phyloP scores from a whole-genome alignment of 2,888 invertebrate genomes.

The Athetis lepigone region DNA sequence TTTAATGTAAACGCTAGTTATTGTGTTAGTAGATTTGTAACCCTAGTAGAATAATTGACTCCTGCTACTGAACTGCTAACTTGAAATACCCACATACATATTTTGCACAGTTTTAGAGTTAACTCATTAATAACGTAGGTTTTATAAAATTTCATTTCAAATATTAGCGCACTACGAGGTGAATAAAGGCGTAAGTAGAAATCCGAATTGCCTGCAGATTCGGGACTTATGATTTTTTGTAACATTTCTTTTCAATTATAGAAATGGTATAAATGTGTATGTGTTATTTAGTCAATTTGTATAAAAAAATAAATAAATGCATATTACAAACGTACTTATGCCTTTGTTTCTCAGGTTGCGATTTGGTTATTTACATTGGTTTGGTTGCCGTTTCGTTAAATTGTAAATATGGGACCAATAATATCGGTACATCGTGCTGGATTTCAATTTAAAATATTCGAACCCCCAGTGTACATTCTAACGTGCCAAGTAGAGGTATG shows the following conservation, averaged over 20 bases:
- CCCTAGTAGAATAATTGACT: conserved; percentile 29
- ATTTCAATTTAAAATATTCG: too few species aligned
- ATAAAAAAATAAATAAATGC: conserved; percentile 54
- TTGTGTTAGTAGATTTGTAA: conserved; percentile 41
- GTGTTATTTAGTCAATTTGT: conserved; percentile 58
- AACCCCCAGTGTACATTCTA: too few species aligned
- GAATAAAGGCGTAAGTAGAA: conserved; percentile 58
- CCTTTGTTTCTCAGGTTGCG: conserved; percentile 50
- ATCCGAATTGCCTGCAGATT: conserved; percentile 32
- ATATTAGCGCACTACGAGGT: conserved; percentile 45
- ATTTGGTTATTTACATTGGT: conserved; percentile 1
- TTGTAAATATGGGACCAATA: conserved; percentile 2
- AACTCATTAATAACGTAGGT: conserved; percentile 12
- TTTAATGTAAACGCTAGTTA: conserved; percentile 58
- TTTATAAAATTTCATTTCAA: conserved; percentile 30
- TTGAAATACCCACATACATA: background rate
- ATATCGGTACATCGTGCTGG: too few species aligned
- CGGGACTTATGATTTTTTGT: conserved; percentile 23
- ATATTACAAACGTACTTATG: conserved; percentile 53
- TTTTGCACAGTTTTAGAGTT: background rate
- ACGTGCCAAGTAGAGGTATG: too few species aligned
- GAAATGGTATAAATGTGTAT: conserved; percentile 46
- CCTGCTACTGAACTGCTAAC: conserved; percentile 6
- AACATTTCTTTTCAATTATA: conserved; percentile 43
- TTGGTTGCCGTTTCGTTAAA: conserved; percentile 16